phyloP scores from a whole-genome alignment of 1,140 invertebrate genomes.

The Callitettix versicolor region DNA sequence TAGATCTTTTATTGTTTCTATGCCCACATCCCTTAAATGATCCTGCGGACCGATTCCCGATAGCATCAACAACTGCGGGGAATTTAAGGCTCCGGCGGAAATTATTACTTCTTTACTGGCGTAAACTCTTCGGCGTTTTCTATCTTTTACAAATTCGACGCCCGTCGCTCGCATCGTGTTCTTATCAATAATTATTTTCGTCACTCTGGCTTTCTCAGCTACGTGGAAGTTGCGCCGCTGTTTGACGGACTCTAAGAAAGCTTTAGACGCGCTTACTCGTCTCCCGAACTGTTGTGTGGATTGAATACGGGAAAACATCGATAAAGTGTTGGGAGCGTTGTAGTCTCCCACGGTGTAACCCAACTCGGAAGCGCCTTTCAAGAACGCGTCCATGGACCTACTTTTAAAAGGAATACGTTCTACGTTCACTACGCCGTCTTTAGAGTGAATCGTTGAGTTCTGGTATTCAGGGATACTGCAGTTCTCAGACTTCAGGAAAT shows the following conservation, averaged over 20 bases:
- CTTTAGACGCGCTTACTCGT: slow-evolving; percentile 49
- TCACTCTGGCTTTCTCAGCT: slow-evolving; percentile 50
- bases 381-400: slow-evolving; percentile 36
- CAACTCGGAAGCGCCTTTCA: slow-evolving; percentile 42
- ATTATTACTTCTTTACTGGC: slow-evolving; percentile 54
- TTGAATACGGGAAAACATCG: slow-evolving; percentile 53
- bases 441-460: slow-evolving; percentile 49
- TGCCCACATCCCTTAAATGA: slow-evolving; percentile 53
- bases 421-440: slow-evolving; percentile 54
- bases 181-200: slow-evolving; percentile 52
- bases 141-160: slow-evolving; percentile 50
- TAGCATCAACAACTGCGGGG: slow-evolving; percentile 57
- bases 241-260: slow-evolving; percentile 42
- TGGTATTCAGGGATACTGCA: slow-evolving; percentile 32
- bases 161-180: slow-evolving; percentile 47
- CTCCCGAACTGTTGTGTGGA: slow-evolving; percentile 48
- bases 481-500: slow-evolving; percentile 73
- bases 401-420: slow-evolving; percentile 49
- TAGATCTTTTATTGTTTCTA: slow-evolving; percentile 51
- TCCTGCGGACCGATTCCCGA: slow-evolving; percentile 61
- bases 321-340: slow-evolving; percentile 39
- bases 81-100: slow-evolving; percentile 54
- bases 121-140: slow-evolving; percentile 34
- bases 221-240: slow-evolving; percentile 57
- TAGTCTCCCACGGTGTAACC: slow-evolving; percentile 43